Evolutionary conservation across 2,797 vertebrate species (phyloP).

Genomic region (Fratercula arctica): DNA sequence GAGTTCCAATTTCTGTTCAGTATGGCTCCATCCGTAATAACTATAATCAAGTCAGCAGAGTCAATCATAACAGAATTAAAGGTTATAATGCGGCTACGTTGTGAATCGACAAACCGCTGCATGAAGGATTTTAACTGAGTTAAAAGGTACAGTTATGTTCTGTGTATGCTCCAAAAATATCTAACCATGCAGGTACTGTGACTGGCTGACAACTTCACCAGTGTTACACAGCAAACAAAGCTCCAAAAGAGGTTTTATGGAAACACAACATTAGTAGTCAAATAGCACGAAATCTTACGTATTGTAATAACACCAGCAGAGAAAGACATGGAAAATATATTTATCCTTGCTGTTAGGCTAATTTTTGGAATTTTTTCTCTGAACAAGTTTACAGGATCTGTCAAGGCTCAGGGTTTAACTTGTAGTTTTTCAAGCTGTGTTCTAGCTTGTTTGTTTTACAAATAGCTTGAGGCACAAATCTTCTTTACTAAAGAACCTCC

Average conservation of each 20-base stretch:
- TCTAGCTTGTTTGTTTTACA: neutral
- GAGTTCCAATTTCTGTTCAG: neutral
- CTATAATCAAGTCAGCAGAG: neutral
- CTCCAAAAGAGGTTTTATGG: neutral
- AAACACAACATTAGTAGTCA: neutral
- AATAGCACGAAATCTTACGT: neutral
- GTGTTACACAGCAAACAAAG: neutral
- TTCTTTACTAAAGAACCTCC: neutral
- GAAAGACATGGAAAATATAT: neutral
- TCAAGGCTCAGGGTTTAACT: neutral
- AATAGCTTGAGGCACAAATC: neutral
- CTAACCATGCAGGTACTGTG: neutral
- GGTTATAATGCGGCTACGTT: neutral
- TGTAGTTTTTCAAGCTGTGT: neutral
- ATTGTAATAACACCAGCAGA: neutral
- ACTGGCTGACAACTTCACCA: neutral
- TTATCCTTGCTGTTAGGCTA: neutral
- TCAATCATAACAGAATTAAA: neutral
- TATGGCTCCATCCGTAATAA: neutral
- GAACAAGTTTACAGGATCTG: neutral
- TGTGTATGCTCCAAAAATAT: neutral
- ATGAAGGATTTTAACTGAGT: neutral
- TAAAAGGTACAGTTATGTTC: neutral
- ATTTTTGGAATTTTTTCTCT: neutral
- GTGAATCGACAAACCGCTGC: neutral